Percentiles rank a stretch among this genome's conserved stretches.
These are phyloP conservation scores for Sycophaga agraensis DNA, from an alignment of 1,140 invertebrate genomes.

Conservation along the genomic window DNA sequence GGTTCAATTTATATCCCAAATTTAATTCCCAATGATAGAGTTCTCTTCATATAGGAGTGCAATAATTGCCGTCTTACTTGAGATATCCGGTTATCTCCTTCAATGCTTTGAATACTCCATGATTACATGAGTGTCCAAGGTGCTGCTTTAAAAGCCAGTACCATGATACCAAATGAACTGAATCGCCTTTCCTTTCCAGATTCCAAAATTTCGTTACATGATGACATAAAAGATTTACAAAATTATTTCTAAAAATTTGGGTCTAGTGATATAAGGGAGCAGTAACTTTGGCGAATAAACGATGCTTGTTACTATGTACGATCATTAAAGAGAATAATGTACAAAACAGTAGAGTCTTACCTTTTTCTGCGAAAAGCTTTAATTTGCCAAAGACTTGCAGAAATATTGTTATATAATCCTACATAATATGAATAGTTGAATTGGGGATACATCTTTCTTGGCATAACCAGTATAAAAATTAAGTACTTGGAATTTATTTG, in stretches of 20 bases:
- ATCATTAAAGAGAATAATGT: slow-evolving; percentile 22
- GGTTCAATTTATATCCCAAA: no score
- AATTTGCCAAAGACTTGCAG: slow-evolving; percentile 31
- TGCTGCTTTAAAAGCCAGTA: no score
- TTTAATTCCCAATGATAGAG: no score
- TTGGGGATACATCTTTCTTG: slow-evolving; percentile 3
- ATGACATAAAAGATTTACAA: background rate
- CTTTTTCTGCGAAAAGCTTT: slow-evolving; percentile 28
- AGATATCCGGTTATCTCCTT: no score
- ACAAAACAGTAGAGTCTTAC: slow-evolving; percentile 25
- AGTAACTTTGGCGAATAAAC: slow-evolving; percentile 8
- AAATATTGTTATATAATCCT: slow-evolving; percentile 24
- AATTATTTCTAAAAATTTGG: slow-evolving; percentile 3
- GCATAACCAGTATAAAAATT: slow-evolving; percentile 1
- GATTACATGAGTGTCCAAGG: no score
- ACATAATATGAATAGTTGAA: slow-evolving; percentile 6
- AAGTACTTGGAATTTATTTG: slow-evolving; percentile 21
- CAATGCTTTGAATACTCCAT: no score
- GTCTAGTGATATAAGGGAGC: background rate
- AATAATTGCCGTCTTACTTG: no score
- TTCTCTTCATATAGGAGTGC: no score
- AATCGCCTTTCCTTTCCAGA: no score
- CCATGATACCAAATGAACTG: no score
- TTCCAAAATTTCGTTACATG: no score
- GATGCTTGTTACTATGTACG: slow-evolving; percentile 9